Conservation (phyloP, 2,888 invertebrate species). For the Cephalotes varians region DNA sequence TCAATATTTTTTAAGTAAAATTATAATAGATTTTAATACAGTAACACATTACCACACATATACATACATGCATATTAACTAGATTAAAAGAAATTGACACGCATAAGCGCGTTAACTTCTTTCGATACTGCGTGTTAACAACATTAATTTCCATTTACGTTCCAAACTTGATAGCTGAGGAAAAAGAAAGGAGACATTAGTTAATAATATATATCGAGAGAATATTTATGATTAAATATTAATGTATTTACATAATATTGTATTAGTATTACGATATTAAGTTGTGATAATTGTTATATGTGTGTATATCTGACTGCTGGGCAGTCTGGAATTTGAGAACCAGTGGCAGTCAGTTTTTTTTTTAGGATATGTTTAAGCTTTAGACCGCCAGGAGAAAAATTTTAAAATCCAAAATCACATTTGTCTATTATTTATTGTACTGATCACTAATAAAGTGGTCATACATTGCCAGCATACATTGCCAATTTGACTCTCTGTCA, state of each 20-base stretch:
- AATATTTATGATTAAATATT: constrained; percentile 84
- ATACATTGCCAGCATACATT: too few relatives aligned
- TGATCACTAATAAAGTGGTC: background rate
- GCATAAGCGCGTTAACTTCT: constrained; percentile 62
- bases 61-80: constrained; percentile 33
- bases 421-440: too few relatives aligned
- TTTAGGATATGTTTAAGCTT: constrained; percentile 76
- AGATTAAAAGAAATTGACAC: constrained; percentile 63
- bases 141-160: constrained; percentile 74
- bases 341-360: constrained; percentile 82
- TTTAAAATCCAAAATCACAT: too few relatives aligned
- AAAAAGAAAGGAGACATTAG: constrained; percentile 86
- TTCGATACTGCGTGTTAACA: too few relatives aligned
- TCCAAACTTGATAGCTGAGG: constrained; percentile 65
- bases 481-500: constrained; percentile 16
- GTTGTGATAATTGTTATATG: constrained; percentile 84
- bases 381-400: too few relatives aligned
- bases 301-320: constrained; percentile 82
- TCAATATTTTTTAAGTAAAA: constrained; percentile 80
- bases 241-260: constrained; percentile 84
- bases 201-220: constrained; percentile 87
- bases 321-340: constrained; percentile 83
- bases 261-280: constrained; percentile 82
- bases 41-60: constrained; percentile 6
- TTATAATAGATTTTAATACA: constrained; percentile 64